Percentiles rank a stretch among this genome's conserved stretches.
Conservation (phyloP, 53 echinoderm and acorn worm species). For the Paracentrotus lividus region DNA sequence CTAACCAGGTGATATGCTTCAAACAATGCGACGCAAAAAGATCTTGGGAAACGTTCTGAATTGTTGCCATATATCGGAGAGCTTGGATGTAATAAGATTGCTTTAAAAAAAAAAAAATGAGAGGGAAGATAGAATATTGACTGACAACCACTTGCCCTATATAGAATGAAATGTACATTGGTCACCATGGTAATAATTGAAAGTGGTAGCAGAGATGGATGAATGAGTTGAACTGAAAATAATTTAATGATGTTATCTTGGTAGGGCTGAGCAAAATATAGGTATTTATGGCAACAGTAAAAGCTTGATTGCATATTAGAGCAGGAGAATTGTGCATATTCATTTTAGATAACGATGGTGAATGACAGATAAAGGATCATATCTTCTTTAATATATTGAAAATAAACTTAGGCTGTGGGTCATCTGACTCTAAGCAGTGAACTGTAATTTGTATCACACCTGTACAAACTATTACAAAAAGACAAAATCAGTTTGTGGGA, state of each 20-base stretch:
- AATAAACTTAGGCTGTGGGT: neutral
- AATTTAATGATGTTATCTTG: neutral
- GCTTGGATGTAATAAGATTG: no score
- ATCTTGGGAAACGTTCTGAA: slow-evolving; percentile 18
- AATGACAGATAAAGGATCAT: neutral
- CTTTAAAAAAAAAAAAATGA: neutral
- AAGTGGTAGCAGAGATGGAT: neutral
- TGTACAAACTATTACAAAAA: neutral
- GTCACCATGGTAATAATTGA: neutral
- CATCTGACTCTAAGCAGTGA: neutral
- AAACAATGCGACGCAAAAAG: slow-evolving; percentile 17
- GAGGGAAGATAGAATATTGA: slow-evolving; percentile 54
- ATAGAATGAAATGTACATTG: slow-evolving; percentile 31
- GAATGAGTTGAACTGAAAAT: slow-evolving; percentile 3
- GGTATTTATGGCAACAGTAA: neutral
- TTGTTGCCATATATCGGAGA: slow-evolving; percentile 23
- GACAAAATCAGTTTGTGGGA: no score
- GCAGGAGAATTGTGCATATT: neutral
- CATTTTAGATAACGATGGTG: neutral
- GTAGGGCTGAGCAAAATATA: neutral
- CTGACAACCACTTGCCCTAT: slow-evolving; percentile 30
- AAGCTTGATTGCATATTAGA: neutral
- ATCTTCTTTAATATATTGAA: neutral
- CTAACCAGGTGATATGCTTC: slow-evolving; percentile 55
- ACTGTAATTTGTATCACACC: no score